phyloP scores from a whole-genome alignment of 92 coral and sea anemone genomes.

The Montipora capitata region DNA sequence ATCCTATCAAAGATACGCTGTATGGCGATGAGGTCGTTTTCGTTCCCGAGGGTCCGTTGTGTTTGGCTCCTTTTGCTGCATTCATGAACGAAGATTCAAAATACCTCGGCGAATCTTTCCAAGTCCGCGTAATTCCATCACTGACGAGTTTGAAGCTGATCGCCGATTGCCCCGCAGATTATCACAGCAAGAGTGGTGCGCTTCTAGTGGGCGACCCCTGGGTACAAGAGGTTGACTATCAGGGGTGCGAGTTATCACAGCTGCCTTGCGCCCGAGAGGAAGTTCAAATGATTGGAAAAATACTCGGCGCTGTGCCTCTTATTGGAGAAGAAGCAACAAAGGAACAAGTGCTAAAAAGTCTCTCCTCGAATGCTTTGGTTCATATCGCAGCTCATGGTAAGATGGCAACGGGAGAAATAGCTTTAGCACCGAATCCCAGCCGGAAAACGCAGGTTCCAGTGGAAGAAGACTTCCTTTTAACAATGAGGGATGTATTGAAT shows the following conservation, averaged over 20 bases:
- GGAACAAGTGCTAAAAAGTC: not conserved
- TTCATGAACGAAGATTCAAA: not conserved
- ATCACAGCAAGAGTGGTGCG: slow-evolving; percentile 16
- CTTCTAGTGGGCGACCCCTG: slow-evolving; percentile 48
- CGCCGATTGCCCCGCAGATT: slow-evolving; percentile 16
- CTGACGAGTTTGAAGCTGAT: slow-evolving; percentile 28
- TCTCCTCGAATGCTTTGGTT: slow-evolving; percentile 21
- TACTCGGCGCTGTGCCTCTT: not conserved
- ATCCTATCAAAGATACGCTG: not conserved
- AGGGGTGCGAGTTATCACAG: not conserved
- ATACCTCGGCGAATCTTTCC: slow-evolving; percentile 15
- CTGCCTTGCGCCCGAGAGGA: slow-evolving; percentile 17
- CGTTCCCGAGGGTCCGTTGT: slow-evolving; percentile 30
- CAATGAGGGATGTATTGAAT: slow-evolving; percentile 32
- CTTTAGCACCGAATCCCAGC: slow-evolving; percentile 10
- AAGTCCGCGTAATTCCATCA: slow-evolving; percentile 21
- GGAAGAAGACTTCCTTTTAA: slow-evolving; percentile 2
- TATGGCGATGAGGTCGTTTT: not conserved
- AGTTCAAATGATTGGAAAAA: not conserved
- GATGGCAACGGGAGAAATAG: slow-evolving; percentile 4
- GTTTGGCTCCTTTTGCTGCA: slow-evolving; percentile 53
- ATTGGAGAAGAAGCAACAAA: slow-evolving; percentile 27
- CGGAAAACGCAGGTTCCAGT: not conserved
- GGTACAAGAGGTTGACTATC: not conserved
- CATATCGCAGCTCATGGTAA: slow-evolving; percentile 39